Base-by-base conservation (phyloP, 1,140 invertebrate species). In the Coelopa frigida region DNA sequence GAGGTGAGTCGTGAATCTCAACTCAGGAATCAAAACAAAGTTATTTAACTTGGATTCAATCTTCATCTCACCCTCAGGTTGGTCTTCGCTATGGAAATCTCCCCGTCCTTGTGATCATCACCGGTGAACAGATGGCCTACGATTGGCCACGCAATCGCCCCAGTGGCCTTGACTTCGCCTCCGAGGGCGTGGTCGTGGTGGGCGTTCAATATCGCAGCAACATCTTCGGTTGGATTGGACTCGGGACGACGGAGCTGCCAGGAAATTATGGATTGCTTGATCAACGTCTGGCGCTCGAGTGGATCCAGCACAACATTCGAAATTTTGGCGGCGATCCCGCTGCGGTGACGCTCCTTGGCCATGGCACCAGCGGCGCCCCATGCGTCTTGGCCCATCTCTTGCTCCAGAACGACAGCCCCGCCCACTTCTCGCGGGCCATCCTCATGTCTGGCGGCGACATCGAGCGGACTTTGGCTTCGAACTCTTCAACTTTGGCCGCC, bases 231-330 rank as follows among this genome's bases (percentile, higher is more conserved):
- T 89, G 89, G 70, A 75, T 90, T 31, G 81, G 78, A 50, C 69
- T 87, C 10, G 76, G 59, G 58, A 76, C 74, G 42, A 68, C 71
- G 12, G 73, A 74, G 43, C 58, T 76, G 5, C 61, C 75, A 3
- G 85, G 85, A 1, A 87, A 87, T 59, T 73, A 83, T 20, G 83
- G 82, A 3, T 56, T 87, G 10, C 68, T 82, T 41, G 86, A 89
- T 62, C 83, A 87, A 49, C 78, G 81, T 47, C 59, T 82, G 43
- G 83, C 82, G 1, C 55, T 90, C 12, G 54, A 79, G 14, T 90
- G 86, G 85, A 70, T 87, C 2, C 69, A 77, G 39, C 73, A 80
- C 43, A 85, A 89, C 64, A 83, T 87, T 31, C 68, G 68, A 14
- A 69, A 74, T 14, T 88, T 89, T 56, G 84, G 85, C 3, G 86